Evolutionary conservation across 2,888 invertebrate genomes (phyloP), one percentile per base, ranked within the genome.

Genomic region (Acrobasis consociella): DNA sequence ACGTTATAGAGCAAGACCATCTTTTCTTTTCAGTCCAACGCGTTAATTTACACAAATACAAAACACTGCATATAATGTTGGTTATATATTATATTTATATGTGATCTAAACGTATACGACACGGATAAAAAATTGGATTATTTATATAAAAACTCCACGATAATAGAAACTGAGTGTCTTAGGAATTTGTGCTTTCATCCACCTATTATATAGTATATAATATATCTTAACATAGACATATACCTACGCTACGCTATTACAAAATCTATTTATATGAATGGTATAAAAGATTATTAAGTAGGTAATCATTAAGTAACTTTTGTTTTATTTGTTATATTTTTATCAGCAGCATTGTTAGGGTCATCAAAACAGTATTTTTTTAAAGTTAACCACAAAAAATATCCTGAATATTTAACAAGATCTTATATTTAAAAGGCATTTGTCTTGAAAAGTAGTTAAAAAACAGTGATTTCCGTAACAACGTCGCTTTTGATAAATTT

Each of bases 111-210:
- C 81, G 81, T 85, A 86, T 86, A 88, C 84, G 76, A 84, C 82
- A 85, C 74, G 73, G 75, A 82, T 84, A 82, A 73, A 75, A 79
- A 78, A 80, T 31, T 81, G 77, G 81, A 79, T 79, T 60, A 78
- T 81, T 70, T 68, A 76, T 75, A 82, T 77, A 83, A 83, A 81
- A 82, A 81, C 74, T 77, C 78, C 81, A 83, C 82, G 67, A 78
- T 80, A 78, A 81, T 80, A 83, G 81, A 81, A 85, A 85, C 80
- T 74, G 78, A 78, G 80, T 83, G 83, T 81, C 77, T 71, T 76
- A 79, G 80, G 82, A 83, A 79, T 89, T 89, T 90, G 90, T 91
- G 90, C 90, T 78, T 81, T 75, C 72, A 64, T 74, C 76, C 82
- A 82, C 75, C 69, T 70, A 71, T 64, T 62, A 64, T 64, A 64